Evolutionary conservation across 2,888 invertebrate genomes (phyloP), one percentile per base, ranked within the genome.

Genomic region (Hydropsyche betteni): DNA sequence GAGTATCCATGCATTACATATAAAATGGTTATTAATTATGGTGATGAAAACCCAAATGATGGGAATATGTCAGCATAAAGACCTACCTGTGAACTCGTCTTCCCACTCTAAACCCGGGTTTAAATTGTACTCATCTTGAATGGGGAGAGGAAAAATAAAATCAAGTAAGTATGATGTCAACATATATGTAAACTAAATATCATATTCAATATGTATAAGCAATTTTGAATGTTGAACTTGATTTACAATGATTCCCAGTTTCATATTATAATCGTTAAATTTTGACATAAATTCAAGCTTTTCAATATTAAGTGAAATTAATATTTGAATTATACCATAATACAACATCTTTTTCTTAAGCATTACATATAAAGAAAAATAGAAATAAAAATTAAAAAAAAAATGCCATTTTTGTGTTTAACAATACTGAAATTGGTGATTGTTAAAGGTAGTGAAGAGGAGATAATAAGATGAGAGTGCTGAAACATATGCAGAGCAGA

Each of bases 81-180:
- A 94, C 96, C 95, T 97, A 97, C 97, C 96, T 97, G 96, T 95
- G 90, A 97, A 97, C 91, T 97, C 97, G 95, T 97, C 97, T 93
- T 97, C 97, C 97, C 97, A 97, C 91, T 97, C 97, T 96, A 97
- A 96, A 94, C 95, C 95, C 92, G 96, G 96, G 93, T 96, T 96
- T 93, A 96, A 95, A 96, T 96, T 96, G 95, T 96, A 96, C 92
- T 96, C 96, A 92, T 96, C 96, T 96, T 95, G 93, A 94, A 93
- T 92, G 84, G 83, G 89, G 88, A 89, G 88, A 89, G 89, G 86
- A 87, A 87, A 86, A 86, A 86, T 84, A 87, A 86, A 86, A 84
- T 83, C 85, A 87, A 86, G 86, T 88, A 87, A 88, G 87, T 88
- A 88, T 74, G 72, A 69, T 70, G 64, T 77, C 34, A 55, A 69